Base-by-base conservation (phyloP, 2,888 invertebrate species). In the Megamerina dolium region DNA sequence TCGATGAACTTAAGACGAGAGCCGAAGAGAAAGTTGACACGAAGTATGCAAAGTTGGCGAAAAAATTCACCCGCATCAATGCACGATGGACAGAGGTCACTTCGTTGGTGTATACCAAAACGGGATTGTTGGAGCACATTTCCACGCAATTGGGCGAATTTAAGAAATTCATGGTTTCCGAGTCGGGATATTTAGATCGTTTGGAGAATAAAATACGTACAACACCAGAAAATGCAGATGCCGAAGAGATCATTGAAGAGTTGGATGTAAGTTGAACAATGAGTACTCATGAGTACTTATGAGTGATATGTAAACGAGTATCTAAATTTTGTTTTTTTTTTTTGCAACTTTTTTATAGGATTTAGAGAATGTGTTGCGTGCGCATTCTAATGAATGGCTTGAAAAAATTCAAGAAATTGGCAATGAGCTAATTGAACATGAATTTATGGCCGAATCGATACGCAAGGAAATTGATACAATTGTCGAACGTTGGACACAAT, bases 201-300 rank as follows among this genome's bases (percentile, higher is more conserved):
- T 74, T 92, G 58, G 83, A 86, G 65, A 83, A 85, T 44, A 81
- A 86, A 50, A 75, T 92, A 55, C 76, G 77, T 46, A 79, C 80
- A 55, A 80, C 83, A 31, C 81, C 82, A 3, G 77, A 81, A 58
- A 77, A 75, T 63, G 87, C 84, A 23, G 94, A 94, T 74, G 90
- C 92, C 2, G 93, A 94, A 74, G 92, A 93, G 73, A 84, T 91
- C 52, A 87, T 89, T 26, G 92, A 91, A 65, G 87, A 90, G 64
- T 77, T 93, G 31, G 90, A 90, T 71, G 87, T 87, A 67, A 76
- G 79, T 75, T n/a, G n/a, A n/a, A n/a, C n/a, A n/a, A 33, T 9
- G n/a, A 2, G 18, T 29, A 14, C 13, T 8, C 20, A 13, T 37
- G 6, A 37, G 17, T 32, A 41, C 16, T 32, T 18, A 21, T n/a